Evolutionary conservation across 2,888 invertebrate species (phyloP).

Genomic region (Venustoraphidia nigricollis): DNA sequence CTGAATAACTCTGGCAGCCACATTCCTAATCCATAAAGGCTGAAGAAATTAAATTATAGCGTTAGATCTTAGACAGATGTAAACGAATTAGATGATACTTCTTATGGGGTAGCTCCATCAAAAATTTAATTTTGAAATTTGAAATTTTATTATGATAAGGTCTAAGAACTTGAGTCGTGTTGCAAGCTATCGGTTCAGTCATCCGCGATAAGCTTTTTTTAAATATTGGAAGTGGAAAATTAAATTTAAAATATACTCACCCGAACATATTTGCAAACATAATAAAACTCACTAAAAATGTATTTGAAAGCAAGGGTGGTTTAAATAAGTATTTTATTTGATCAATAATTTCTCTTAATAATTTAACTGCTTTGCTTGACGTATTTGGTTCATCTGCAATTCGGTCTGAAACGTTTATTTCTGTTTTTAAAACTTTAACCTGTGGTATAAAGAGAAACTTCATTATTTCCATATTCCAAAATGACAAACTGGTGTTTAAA

Average conservation of each 20-base stretch:
- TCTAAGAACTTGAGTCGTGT: no score
- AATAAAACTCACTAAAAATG: slow-evolving; percentile 39
- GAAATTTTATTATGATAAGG: slow-evolving; percentile 6
- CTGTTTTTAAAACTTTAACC: background rate
- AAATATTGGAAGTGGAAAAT: no score
- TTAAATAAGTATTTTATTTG: slow-evolving; percentile 41
- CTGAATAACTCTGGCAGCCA: slow-evolving; percentile 67
- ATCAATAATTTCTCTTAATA: slow-evolving; percentile 33
- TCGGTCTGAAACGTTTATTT: slow-evolving; percentile 24
- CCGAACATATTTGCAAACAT: slow-evolving; percentile 54
- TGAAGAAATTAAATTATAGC: slow-evolving; percentile 20
- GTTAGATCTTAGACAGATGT: background rate
- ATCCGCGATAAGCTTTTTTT: no score
- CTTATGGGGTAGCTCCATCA: no score
- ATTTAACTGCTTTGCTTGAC: slow-evolving; percentile 17
- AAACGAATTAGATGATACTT: background rate
- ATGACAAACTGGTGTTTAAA: no score
- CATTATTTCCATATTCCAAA: no score
- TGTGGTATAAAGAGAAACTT: no score
- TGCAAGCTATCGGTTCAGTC: no score
- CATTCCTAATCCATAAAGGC: slow-evolving; percentile 51
- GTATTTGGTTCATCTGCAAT: background rate
- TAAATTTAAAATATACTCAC: slow-evolving; percentile 26
- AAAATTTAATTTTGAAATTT: no score
- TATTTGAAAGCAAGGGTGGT: slow-evolving; percentile 36